Base-by-base conservation (phyloP, 2,797 vertebrate species). In the Anguilla pacifica region DNA sequence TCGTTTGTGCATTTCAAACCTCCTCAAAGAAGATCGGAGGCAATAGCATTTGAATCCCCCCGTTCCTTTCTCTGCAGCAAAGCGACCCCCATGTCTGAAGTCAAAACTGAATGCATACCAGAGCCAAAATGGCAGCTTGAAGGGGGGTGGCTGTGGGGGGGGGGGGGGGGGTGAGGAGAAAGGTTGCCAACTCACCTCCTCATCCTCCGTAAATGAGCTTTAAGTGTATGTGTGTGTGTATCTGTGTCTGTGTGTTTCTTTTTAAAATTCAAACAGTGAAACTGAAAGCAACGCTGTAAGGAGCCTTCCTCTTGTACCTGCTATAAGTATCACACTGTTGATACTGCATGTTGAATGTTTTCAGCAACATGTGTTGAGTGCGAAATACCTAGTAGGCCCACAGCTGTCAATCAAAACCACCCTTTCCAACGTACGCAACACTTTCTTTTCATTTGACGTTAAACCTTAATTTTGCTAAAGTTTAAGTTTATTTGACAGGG, bases 81-180 rank as follows among this genome's bases (percentile, higher is more conserved):
- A 22, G 17, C 39, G 2, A 49, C 77, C 77, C 43, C 6, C 43
- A 1, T 81, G 19, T 46, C 31, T 25, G 17, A 2, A 81, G 19
- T 67, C 4, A 22, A 46, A 25, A 46, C 77, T 49, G 43, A 81
- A 25, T 25, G 6, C 43, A 1, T 81, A 31, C 43, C 10, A 77
- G 72, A 77, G 72, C 72, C 72, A 77, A 77, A 77, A 77, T 77
- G 72, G 72, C 61, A 67, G 61, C 22, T 67, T 77, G 72, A 15
- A 43, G 11, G 13, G 15, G 2, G 72, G 67, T 11, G 9, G n/a
- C n/a, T 9, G 28, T 2, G 28, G 70, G 70, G n/a, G 10, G 10
- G 72, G 0, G 15, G 17, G 28, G 2, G 31, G 70, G 70, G n/a
- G 11, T 31, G 72, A 0, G 15, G 17, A 31, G 15, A 3, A 35